These are phyloP conservation scores for Rhinogobio ventralis DNA, from an alignment of 2,797 vertebrate species.

Conservation along the genomic window DNA sequence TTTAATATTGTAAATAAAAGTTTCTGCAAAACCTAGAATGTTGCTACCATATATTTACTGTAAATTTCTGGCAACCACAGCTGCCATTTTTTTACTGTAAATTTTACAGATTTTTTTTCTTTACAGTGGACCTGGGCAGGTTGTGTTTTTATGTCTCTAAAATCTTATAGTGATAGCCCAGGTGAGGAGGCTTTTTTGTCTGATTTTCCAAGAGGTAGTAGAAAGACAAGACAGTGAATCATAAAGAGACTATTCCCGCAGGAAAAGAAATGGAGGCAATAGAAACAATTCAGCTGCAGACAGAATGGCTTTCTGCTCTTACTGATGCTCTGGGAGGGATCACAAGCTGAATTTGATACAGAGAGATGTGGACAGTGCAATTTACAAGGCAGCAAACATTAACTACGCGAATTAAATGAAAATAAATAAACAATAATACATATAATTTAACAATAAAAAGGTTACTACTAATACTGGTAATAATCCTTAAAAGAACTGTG, in stretches of 20 bases:
- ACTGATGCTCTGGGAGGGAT: slow-evolving; percentile 9
- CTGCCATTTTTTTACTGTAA: too few species aligned
- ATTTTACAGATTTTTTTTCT: too few species aligned
- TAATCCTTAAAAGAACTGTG: neutral
- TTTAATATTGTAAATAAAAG: too few species aligned
- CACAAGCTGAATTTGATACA: neutral
- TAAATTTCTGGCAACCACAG: neutral
- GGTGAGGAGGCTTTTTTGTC: slow-evolving; percentile 20
- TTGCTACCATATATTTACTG: neutral
- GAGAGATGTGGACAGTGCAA: slow-evolving; percentile 1
- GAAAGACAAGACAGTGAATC: slow-evolving; percentile 37
- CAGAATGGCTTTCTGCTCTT: slow-evolving; percentile 32
- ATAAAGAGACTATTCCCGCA: slow-evolving; percentile 45
- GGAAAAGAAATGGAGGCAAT: slow-evolving; percentile 43
- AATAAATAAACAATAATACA: neutral
- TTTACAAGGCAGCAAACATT: slow-evolving; percentile 1
- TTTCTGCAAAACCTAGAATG: too few species aligned
- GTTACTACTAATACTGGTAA: neutral
- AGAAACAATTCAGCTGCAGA: slow-evolving; percentile 25
- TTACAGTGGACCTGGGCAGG: too few species aligned
- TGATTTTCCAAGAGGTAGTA: slow-evolving; percentile 8
- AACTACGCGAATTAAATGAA: neutral
- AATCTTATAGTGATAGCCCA: neutral
- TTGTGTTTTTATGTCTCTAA: slow-evolving; percentile 11
- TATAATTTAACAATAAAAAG: neutral